phyloP scores from a whole-genome alignment of 1,140 invertebrate genomes.

The Coelopa frigida region DNA sequence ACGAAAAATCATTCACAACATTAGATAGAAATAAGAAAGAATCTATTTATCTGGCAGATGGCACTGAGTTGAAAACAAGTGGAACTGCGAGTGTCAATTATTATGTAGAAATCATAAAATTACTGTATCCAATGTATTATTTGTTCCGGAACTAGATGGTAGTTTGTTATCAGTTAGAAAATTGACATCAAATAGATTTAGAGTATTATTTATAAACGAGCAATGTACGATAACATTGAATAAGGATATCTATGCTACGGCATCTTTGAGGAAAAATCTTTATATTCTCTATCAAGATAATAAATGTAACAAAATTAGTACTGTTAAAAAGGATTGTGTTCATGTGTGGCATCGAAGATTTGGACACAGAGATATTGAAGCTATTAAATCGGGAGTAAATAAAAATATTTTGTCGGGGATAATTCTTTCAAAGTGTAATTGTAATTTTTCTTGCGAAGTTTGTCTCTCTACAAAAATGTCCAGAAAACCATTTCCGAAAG shows the following conservation, averaged over 20 bases:
- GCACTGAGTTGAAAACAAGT: neutral
- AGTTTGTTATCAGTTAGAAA: slow-evolving; percentile 3
- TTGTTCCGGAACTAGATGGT: slow-evolving; percentile 3
- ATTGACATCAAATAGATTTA: neutral
- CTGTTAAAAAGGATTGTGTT: neutral
- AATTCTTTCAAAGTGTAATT: neutral
- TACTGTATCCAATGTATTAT: slow-evolving; percentile 3
- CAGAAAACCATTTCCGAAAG: neutral
- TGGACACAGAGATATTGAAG: slow-evolving; percentile 6
- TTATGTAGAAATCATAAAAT: slow-evolving; percentile 1
- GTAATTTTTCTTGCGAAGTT: neutral
- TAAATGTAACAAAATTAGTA: neutral
- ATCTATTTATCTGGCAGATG: neutral
- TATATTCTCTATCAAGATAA: neutral
- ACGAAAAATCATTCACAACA: neutral
- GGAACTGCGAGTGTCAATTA: slow-evolving; percentile 1
- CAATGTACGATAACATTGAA: too few species aligned
- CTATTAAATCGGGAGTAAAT: neutral
- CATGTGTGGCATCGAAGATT: slow-evolving; percentile 5
- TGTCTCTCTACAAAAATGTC: slow-evolving; percentile 1
- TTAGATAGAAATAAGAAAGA: neutral
- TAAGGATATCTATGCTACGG: too few species aligned
- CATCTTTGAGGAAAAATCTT: neutral
- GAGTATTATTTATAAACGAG: too few species aligned
- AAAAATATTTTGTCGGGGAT: neutral